Conservation (phyloP, 2,797 vertebrate species). For the Clarias platycephalus region DNA sequence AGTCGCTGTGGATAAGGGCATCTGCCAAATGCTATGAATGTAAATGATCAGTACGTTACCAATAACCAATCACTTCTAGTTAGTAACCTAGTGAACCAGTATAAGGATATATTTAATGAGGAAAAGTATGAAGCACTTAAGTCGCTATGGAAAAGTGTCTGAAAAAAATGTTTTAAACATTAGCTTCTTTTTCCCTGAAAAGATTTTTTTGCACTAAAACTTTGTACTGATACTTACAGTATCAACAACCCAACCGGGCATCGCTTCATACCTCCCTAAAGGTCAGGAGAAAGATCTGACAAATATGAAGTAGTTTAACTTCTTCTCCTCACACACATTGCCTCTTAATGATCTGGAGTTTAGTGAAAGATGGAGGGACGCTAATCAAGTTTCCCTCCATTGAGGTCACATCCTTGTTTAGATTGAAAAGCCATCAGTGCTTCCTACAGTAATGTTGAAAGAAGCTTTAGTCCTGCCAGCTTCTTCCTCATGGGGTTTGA, state of each 20-base stretch:
- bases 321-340: not conserved
- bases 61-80: too few species aligned
- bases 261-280: not conserved
- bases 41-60: too few species aligned
- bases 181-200: not conserved
- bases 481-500: conserved; percentile 35
- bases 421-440: conserved; percentile 45
- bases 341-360: not conserved
- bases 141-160: too few species aligned
- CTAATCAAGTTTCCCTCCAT: conserved; percentile 24
- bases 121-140: too few species aligned
- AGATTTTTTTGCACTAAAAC: not conserved
- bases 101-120: too few species aligned
- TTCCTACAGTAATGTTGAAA: conserved; percentile 47
- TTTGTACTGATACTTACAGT: too few species aligned
- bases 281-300: not conserved
- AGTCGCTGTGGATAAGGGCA: too few species aligned
- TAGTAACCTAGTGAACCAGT: too few species aligned
- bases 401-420: conserved; percentile 23
- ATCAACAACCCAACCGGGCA: not conserved
- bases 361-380: not conserved
- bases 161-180: not conserved
- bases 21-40: too few species aligned
- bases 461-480: conserved; percentile 28
- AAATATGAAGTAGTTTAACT: not conserved